These are phyloP conservation scores for Steromphala cineraria DNA, from an alignment of 2,888 invertebrate genomes.

Conservation along the genomic window DNA sequence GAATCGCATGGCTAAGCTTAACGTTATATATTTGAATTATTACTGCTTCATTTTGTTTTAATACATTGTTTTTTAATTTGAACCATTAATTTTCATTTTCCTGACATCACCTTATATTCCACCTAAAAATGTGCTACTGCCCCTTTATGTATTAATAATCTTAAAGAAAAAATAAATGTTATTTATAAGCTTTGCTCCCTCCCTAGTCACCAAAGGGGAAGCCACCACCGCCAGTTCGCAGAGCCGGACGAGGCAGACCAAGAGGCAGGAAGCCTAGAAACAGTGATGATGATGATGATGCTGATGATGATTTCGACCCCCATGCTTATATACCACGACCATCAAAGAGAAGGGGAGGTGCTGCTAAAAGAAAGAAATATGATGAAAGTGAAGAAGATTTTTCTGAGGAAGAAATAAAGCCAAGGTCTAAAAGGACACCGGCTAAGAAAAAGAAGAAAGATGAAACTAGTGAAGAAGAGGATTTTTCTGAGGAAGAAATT, in stretches of 20 bases:
- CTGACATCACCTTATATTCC: too few species aligned
- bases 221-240: conserved; percentile 19
- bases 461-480: conserved; percentile 18
- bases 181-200: not conserved
- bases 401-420: conserved; percentile 18
- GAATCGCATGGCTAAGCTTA: too few species aligned
- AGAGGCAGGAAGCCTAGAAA: conserved; percentile 24
- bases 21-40: too few species aligned
- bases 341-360: conserved; percentile 55
- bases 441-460: conserved; percentile 22
- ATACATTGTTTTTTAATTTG: too few species aligned
- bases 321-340: conserved; percentile 63
- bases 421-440: conserved; percentile 3
- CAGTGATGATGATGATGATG: conserved; percentile 48
- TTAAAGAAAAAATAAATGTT: too few species aligned
- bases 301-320: conserved; percentile 51
- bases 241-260: conserved; percentile 25
- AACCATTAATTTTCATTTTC: too few species aligned
- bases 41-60: too few species aligned
- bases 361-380: conserved; percentile 39
- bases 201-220: conserved; percentile 26
- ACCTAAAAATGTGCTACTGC: too few species aligned
- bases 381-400: conserved; percentile 39
- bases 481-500: conserved; percentile 28
- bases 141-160: too few species aligned